Evolutionary conservation across 2,888 invertebrate genomes (phyloP), one percentile per base, ranked within the genome.

Genomic region (Dendrolimus pini): DNA sequence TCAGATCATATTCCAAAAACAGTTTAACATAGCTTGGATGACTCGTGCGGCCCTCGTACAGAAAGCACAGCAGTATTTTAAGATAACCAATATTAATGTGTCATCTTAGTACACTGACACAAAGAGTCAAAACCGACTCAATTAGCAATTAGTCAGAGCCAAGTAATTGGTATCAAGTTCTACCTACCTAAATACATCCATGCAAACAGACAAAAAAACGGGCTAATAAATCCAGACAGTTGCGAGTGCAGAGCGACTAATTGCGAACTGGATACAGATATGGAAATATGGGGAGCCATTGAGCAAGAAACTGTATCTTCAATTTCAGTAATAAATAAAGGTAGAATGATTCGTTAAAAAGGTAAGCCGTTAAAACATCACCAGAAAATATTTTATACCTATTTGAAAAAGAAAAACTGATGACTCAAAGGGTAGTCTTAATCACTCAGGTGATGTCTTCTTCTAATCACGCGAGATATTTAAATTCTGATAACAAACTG

Each of bases 201-300:
- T 56, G 58, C 55, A 63, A 64, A 60, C 62, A 62, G 58, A 57
- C 53, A 54, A 61, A 59, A 65, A 58, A 62, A 62, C 56, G 58
- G 47, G 68, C 74, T 74, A 82, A 89, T 87, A 87, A 87, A 89
- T 86, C 75, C 78, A 79, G 76, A 75, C 82, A 80, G 75, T 78
- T 76, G 77, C 74, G 65, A 63, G 47, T 47, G 47, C 47, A 47
- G 47, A 47, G 10, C 47, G 47, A 47, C 47, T 47, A 47, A 47
- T 47, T 47, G 47, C 47, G 10, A 47, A 47, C 47, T 10, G 10
- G 7, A 47, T 47, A 47, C 47, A 47, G 47, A 47, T 47, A 47
- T 10, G 47, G 47, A 47, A 47, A 10, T 47, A 47, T 47, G 47
- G 47, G 47, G 47, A 47, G 47, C 10, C 47, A 47, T 42, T 42